Evolutionary conservation across 2,113 vertebrate species (phyloP), one percentile per base, ranked within the genome.

Genomic region (Silurus glanis): DNA sequence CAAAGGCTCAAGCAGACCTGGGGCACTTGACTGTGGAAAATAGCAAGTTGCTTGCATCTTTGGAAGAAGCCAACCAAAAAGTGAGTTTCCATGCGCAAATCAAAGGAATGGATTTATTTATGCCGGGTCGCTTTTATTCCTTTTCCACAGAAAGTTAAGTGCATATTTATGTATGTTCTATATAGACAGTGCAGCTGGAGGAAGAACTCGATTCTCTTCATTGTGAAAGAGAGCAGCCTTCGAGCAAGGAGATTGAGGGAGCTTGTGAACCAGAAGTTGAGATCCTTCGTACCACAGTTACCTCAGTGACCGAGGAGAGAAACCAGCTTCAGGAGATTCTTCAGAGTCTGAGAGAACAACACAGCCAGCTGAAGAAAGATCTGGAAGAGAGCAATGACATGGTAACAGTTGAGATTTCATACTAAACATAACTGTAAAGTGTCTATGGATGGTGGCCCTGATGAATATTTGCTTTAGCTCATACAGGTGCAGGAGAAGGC

Each of bases 211-310:
- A 51, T 76, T 7, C n/a, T 47, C 89, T 89, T 7, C 64, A 2
- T 53, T 80, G 56, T 13, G 91, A 93, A 76, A 90, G 80, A 62
- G 91, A 91, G 13, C 0, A 1, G 53, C 88, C 92, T 79, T 59
- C 88, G 80, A 81, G n/a, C 4, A 72, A 92, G 74, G 86, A 67
- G n/a, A 6, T 1, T 23, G 13, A 47, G 37, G 58, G 9, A 9
- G 14, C 51, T 80, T 2, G 16, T 0, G 23, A 79, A 7, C 49
- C 37, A 1, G 86, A 76, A n/a, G 12, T 78, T 17, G 67, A 82
- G 47, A 62, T 6, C 14, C 86, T 87, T 71, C 45, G 37, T 25
- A 23, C 23, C 12, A 4, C 25, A 0, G 14, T 89, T 61, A 5
- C 13, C 2, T 71, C 74, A 0, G 13, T 85, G 8, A 83, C 83